Percentiles rank a stretch among this genome's conserved stretches.
Evolutionary conservation across 2,888 invertebrate species (phyloP).

Genomic region (Caenorhabditis sp.): DNA sequence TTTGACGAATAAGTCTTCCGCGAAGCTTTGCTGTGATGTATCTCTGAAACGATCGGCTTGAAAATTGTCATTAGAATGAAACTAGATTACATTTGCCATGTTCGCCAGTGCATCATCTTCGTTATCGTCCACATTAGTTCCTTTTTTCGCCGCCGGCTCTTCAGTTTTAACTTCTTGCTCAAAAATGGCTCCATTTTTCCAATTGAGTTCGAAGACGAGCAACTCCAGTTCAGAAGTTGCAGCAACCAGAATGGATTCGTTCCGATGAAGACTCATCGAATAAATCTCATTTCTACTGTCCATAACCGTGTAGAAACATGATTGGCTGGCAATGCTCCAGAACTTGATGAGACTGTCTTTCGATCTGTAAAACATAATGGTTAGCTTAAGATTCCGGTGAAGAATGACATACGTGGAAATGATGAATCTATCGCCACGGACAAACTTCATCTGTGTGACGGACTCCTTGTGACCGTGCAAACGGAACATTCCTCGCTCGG

Average conservation of each 20-base stretch:
- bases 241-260: slow-evolving; percentile 91
- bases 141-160: slow-evolving; percentile 47
- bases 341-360: slow-evolving; percentile 97
- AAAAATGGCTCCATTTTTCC: slow-evolving; percentile 70
- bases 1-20: slow-evolving; percentile 90
- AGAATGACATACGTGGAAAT: slow-evolving; percentile 84
- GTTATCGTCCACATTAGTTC: slow-evolving; percentile 66
- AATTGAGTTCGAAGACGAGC: slow-evolving; percentile 87
- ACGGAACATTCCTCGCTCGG: slow-evolving; percentile 92
- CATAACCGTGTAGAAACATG: slow-evolving; percentile 95
- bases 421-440: slow-evolving; percentile 83
- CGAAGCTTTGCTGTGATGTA: slow-evolving; percentile 89
- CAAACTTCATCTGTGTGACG: slow-evolving; percentile 88
- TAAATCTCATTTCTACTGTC: slow-evolving; percentile 88
- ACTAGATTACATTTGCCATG: slow-evolving; percentile 54
- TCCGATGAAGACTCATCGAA: slow-evolving; percentile 89
- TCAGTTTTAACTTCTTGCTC: slow-evolving; percentile 53
- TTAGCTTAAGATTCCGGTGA: background rate
- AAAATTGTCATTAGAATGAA: background rate
- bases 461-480: slow-evolving; percentile 94
- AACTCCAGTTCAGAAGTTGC: slow-evolving; percentile 92
- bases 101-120: slow-evolving; percentile 49
- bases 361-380: slow-evolving; percentile 85
- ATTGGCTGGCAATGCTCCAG: slow-evolving; percentile 96
- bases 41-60: slow-evolving; percentile 84